Evolutionary conservation across 2,888 invertebrate species (phyloP), one percentile per base, ranked within the genome.

Genomic region (Dicyrtoma fusca): DNA sequence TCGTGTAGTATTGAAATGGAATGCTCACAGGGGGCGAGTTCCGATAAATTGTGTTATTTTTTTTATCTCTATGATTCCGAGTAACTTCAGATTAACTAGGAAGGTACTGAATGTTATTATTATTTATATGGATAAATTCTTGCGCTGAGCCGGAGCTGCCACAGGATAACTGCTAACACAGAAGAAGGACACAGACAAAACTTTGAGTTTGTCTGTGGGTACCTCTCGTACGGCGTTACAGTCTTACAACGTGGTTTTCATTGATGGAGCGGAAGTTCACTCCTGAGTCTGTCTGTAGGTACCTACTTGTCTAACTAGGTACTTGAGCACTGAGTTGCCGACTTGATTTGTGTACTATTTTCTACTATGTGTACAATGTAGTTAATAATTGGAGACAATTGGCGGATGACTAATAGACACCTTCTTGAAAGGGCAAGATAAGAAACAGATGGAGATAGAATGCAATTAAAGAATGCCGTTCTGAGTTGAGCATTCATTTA

Each of bases 361-460:
- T 53, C 19, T 53, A 53, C 53, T 55, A 21, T 8, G 17, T 59
- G 59, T 59, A 59, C 59, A 61, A 61, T 61, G 61, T 61, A 42
- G 4, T 34, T 34, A 3, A 61, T 61, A 61, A 61, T 61, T 44
- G 61, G 44, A 19, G 17, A 61, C 61, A 34, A 73, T 73, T 61
- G 72, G 61, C 69, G 64, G 63, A 69, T 73, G 73, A 73, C 73
- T 73, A 73, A 73, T 73, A 73, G 64, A 69, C 69, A 69, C 57
- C 62, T 57, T 73, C 68, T 26, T 45, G 62, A 71, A 64, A 64
- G 71, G 57, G 55, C 34, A 26, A 69, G 59, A 59, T 59, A 47
- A 26, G 69, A 69, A 55, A 71, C 63, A 71, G 57, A 70, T 62
- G 63, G 49, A 71, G 45, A 64, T 51, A 55, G 70, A 13, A 63